Conservation (phyloP, 1,140 invertebrate genomes). For the Physella acuta region DNA sequence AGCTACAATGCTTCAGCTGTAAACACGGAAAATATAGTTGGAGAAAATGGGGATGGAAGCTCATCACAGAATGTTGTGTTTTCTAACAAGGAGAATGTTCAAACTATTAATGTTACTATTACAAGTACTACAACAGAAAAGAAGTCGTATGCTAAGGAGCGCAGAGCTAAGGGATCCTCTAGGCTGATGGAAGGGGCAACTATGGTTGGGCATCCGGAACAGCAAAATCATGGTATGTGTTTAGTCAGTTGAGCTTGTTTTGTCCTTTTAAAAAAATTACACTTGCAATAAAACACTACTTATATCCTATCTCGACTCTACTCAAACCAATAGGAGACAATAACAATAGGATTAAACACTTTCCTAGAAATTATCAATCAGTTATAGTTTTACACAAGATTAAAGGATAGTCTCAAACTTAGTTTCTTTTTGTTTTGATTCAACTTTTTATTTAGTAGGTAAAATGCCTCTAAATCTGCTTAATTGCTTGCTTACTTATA, state of each 20-base stretch:
- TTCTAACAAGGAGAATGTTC: slow-evolving; percentile 37
- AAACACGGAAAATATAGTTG: background rate
- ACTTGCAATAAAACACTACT: no score
- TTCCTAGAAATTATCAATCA: no score
- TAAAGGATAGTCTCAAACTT: no score
- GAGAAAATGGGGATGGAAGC: slow-evolving; percentile 12
- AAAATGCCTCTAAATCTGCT: background rate
- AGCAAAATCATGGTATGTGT: no score
- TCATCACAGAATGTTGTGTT: slow-evolving; percentile 27
- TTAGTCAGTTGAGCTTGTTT: no score
- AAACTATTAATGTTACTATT: slow-evolving; percentile 38
- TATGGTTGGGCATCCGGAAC: background rate
- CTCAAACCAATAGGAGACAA: no score
- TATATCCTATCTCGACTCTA: no score
- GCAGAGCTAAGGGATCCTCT: slow-evolving; percentile 28
- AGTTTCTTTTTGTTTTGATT: background rate
- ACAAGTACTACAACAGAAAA: slow-evolving; percentile 38
- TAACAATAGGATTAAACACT: no score
- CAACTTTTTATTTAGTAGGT: background rate
- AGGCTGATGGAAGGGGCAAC: background rate
- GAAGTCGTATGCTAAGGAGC: slow-evolving; percentile 36
- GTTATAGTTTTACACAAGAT: no score
- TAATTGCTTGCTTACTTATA: background rate
- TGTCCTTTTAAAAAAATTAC: no score
- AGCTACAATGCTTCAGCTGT: background rate